Percentiles rank a stretch among this genome's conserved stretches.
phyloP scores from a whole-genome alignment of 92 coral and sea anemone genomes.

The Scolanthus callimorphus region DNA sequence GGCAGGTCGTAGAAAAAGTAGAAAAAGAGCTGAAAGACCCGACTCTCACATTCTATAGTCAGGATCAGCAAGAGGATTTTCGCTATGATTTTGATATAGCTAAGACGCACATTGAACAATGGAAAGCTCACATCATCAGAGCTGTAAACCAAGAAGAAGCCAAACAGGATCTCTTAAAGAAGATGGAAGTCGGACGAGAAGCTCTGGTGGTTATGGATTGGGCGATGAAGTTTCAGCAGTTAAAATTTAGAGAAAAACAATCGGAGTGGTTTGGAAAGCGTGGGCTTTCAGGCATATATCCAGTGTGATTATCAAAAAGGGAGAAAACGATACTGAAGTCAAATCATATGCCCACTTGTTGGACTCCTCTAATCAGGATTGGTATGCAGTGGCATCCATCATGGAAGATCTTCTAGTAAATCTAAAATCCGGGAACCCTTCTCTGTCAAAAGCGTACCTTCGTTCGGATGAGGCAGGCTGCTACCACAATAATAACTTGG shows the following conservation, averaged over 20 bases:
- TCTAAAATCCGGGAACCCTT: slow-evolving; percentile 10
- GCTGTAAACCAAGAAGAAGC: slow-evolving; percentile 69
- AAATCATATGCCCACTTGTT: slow-evolving; percentile 13
- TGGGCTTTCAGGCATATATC: slow-evolving; percentile 67
- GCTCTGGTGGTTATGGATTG: slow-evolving; percentile 57
- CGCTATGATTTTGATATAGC: too few species aligned
- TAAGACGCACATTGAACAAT: slow-evolving; percentile 39
- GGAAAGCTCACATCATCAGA: slow-evolving; percentile 67
- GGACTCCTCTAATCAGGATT: slow-evolving; percentile 25
- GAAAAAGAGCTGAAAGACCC: too few species aligned
- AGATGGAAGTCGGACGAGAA: slow-evolving; percentile 11
- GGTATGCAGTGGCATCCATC: slow-evolving; percentile 23
- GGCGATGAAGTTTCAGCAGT: slow-evolving; percentile 65
- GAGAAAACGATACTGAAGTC: not conserved
- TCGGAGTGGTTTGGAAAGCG: slow-evolving; percentile 62
- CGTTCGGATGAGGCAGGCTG: slow-evolving; percentile 56
- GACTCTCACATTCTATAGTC: too few species aligned
- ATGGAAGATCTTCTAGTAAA: slow-evolving; percentile 16
- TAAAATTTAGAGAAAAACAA: slow-evolving; percentile 65
- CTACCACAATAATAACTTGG: slow-evolving; percentile 34
- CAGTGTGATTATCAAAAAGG: slow-evolving; percentile 23
- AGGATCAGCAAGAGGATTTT: too few species aligned
- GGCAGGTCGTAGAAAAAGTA: too few species aligned
- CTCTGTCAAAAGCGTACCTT: slow-evolving; percentile 14
- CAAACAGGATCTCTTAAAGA: slow-evolving; percentile 46